phyloP scores from a whole-genome alignment of 1,140 invertebrate genomes.

The Drosophila tristis region DNA sequence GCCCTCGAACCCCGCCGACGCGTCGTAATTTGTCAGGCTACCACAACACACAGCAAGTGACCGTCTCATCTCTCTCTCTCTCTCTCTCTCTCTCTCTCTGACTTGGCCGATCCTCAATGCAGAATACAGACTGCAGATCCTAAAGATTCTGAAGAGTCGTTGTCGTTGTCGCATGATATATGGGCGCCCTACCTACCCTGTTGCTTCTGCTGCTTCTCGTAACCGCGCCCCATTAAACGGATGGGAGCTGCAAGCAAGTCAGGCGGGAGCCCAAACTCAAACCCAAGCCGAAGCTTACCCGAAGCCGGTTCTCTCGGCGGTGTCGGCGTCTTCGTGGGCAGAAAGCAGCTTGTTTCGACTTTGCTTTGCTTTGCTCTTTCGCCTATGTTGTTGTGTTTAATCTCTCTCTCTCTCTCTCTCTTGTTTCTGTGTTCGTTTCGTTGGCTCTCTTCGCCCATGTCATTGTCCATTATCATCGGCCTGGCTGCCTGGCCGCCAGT shows the following conservation, averaged over 20 bases:
- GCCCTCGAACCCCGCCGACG: slow-evolving; percentile 49
- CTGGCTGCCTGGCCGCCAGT: slow-evolving; percentile 18
- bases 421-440: slow-evolving; percentile 51
- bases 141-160: slow-evolving; percentile 62
- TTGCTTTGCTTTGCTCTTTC: slow-evolving; percentile 24
- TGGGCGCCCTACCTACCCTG: slow-evolving; percentile 73
- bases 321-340: slow-evolving; percentile 48
- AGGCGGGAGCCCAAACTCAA: slow-evolving; percentile 37
- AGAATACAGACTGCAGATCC: slow-evolving; percentile 42
- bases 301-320: slow-evolving; percentile 64
- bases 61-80: slow-evolving; percentile 34
- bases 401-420: slow-evolving; percentile 18
- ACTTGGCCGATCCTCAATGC: slow-evolving; percentile 26
- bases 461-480: slow-evolving; percentile 15
- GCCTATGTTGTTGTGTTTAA: slow-evolving; percentile 22
- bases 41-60: slow-evolving; percentile 62
- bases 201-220: slow-evolving; percentile 39
- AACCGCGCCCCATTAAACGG: slow-evolving; percentile 49
- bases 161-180: slow-evolving; percentile 76
- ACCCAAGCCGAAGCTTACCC: slow-evolving; percentile 38
- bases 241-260: slow-evolving; percentile 6
- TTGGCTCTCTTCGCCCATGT: slow-evolving; percentile 52
- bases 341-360: slow-evolving; percentile 28
- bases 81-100: slow-evolving; percentile 40
- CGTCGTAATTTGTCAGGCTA: slow-evolving; percentile 73